Conservation (phyloP, 2,888 invertebrate genomes). For the Timandra comae region DNA sequence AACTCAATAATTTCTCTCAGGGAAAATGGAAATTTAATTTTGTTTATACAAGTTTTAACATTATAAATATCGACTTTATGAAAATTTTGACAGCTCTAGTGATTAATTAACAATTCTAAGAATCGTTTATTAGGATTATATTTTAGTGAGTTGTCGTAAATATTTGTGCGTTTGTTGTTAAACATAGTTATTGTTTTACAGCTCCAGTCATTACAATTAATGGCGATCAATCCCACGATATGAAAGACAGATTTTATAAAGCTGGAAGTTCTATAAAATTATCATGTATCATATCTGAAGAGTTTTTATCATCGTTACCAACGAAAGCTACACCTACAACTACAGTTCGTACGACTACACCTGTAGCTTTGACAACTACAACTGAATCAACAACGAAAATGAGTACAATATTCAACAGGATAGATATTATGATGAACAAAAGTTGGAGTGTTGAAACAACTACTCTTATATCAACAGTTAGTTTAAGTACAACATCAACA, state of each 20-base stretch:
- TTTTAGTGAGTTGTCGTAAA: too few species aligned
- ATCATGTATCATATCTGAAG: constrained; percentile 75
- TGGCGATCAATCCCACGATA: constrained; percentile 82
- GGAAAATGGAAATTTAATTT: constrained; percentile 1
- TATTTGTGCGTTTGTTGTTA: background rate
- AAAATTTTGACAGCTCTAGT: too few species aligned
- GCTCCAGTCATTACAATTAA: constrained; percentile 83
- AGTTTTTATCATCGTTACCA: constrained; percentile 46
- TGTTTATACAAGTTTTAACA: too few species aligned
- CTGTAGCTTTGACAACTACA: constrained; percentile 52
- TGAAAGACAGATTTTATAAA: constrained; percentile 84
- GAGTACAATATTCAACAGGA: constrained; percentile 67
- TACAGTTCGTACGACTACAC: constrained; percentile 37
- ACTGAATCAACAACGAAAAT: constrained; percentile 60
- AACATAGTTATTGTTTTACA: constrained; percentile 40
- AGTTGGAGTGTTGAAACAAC: constrained; percentile 74
- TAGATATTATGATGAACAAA: constrained; percentile 70
- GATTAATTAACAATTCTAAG: too few species aligned
- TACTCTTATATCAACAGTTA: constrained; percentile 62
- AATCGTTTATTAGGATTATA: too few species aligned
- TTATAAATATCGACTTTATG: too few species aligned
- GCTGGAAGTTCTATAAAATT: constrained; percentile 84
- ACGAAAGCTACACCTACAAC: constrained; percentile 45
- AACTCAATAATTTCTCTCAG: too few species aligned
- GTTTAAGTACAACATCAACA: constrained; percentile 58